Base-by-base conservation (phyloP, 1,140 invertebrate genomes). In the Catajapyx aquilonaris region DNA sequence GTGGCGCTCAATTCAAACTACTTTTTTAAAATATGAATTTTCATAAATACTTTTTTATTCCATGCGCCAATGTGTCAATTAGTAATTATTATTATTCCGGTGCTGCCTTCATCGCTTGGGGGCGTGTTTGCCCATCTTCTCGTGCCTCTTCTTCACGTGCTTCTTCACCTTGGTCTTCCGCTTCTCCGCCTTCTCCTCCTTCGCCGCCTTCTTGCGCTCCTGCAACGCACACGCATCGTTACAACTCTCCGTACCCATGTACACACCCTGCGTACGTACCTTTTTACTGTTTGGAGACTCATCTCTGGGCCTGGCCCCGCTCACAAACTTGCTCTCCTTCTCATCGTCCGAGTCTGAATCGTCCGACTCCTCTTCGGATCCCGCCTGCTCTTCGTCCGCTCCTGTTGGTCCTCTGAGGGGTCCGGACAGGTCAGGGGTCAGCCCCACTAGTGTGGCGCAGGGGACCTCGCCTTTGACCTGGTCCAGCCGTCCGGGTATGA, bases 101-200 rank as follows among this genome's bases (percentile, higher is more conserved):
- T n/a, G n/a, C n/a, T n/a, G n/a, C n/a, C n/a, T 36, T 45, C 42
- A 46, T 43, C 37, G 35, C 31, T 50, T 51, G 9, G 46, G 36
- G 35, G 45, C 46, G 3, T 41, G 40, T 38, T 52, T 54, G 2
- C 41, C 51, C 52, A 49, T 38, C 35, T 77, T 86, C 49, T 83
- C 74, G 56, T 79, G 76, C 47, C 76, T 65, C 51, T 96, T 95
- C 52, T 98, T 98, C 0, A 95, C 58, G 59, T 96, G 85, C 59
- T 98, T 98, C 44, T 93, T 93, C 2, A 88, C 66, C 68, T 96
- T 95, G 0, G 59, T 65, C 66, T 93, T 83, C 32, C 91, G 65
- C 53, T 87, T 94, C 47, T 94, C 87, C 13, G 85, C 77, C 52
- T 91, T 73, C 34, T 76, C 73, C 37, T 87, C 79, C 55, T 86